Conservation (phyloP, 2,113 vertebrate genomes). For the Mormyrus iriodes region DNA sequence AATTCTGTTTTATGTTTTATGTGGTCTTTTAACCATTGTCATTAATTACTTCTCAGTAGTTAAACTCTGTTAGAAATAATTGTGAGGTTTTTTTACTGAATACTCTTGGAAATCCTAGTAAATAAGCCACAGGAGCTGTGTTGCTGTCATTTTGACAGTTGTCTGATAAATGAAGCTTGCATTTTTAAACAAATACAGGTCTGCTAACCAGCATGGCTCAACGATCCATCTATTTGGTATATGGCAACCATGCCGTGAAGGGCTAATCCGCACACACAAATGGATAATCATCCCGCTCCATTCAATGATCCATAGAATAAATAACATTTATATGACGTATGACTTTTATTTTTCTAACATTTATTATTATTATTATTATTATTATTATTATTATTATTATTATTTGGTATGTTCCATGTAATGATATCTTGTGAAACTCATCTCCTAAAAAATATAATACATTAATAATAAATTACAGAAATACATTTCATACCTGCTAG, state of each 20-base stretch:
- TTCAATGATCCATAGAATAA: neutral
- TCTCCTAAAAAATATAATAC: neutral
- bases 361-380: too few species aligned
- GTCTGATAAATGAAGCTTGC: neutral
- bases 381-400: too few species aligned
- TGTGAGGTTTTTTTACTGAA: neutral
- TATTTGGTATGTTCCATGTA: neutral
- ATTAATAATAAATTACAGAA: neutral
- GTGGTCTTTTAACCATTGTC: neutral
- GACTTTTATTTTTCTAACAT: neutral
- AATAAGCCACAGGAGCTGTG: neutral
- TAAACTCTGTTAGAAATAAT: neutral
- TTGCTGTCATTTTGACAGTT: neutral
- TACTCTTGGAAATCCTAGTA: neutral
- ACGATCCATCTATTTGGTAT: neutral
- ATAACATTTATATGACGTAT: neutral
- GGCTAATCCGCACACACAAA: neutral
- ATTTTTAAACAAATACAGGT: neutral
- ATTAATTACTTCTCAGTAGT: neutral
- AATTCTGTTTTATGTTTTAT: conserved; percentile 23
- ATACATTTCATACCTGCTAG: neutral
- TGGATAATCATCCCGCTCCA: neutral
- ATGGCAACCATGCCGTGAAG: neutral
- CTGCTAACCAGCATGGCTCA: neutral
- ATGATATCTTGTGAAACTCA: neutral